These are phyloP conservation scores for Chaenocephalus aceratus DNA, from an alignment of 2,113 vertebrate species.

Conservation along the genomic window DNA sequence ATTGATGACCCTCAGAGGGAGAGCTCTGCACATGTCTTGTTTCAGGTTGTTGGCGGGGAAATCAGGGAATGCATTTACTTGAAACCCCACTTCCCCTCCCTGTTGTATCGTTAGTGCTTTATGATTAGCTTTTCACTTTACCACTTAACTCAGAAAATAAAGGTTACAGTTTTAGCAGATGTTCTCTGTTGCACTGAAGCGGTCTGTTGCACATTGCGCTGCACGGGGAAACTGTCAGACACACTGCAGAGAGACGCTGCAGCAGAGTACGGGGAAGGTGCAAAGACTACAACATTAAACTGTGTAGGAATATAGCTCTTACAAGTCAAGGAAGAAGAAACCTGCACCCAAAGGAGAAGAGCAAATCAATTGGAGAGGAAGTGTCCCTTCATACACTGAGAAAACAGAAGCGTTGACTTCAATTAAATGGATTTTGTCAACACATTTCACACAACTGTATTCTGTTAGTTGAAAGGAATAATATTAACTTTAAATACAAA, in stretches of 20 bases:
- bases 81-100: no score
- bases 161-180: neutral
- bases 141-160: conserved; percentile 14
- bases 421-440: no score
- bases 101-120: conserved; percentile 13
- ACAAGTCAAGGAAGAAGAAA: no score
- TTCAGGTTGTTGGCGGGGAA: conserved; percentile 28
- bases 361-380: no score
- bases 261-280: neutral
- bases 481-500: no score
- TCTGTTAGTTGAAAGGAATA: no score
- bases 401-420: no score
- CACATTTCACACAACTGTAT: no score
- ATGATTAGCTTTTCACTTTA: conserved; percentile 29
- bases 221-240: neutral
- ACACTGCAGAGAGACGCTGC: neutral
- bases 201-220: neutral
- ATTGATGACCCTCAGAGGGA: conserved; percentile 35
- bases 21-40: conserved; percentile 28
- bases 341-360: no score
- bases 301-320: no score
- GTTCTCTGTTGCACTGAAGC: neutral
- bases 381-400: no score
- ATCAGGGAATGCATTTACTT: conserved; percentile 27
- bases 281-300: neutral